phyloP scores from a whole-genome alignment of 30 jellyfish, hydroid and myxozoan genomes.

The Cassiopea andromeda region DNA sequence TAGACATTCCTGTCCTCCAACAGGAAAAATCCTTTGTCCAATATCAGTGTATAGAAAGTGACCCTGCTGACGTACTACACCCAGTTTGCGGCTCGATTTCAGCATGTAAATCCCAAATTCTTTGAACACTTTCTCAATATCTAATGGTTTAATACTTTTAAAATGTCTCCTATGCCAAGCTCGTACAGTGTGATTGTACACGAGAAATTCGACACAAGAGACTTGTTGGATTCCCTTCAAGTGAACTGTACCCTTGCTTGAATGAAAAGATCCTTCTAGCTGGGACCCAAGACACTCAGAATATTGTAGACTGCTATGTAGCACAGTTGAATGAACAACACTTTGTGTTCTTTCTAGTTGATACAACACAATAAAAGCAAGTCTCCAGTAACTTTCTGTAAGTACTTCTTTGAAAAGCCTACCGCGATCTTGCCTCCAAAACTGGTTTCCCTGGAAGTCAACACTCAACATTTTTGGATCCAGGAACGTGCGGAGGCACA shows the following conservation, averaged over 20 bases:
- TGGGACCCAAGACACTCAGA: slow-evolving; percentile 55
- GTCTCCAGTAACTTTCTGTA: slow-evolving; percentile 47
- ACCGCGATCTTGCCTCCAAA: background rate
- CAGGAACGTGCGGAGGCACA: slow-evolving; percentile 52
- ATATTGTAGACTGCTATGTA: slow-evolving; percentile 26
- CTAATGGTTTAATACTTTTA: slow-evolving; percentile 24
- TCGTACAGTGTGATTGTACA: slow-evolving; percentile 26
- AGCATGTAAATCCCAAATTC: slow-evolving; percentile 41
- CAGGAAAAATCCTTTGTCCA: slow-evolving; percentile 32
- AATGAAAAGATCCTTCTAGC: background rate
- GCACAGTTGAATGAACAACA: slow-evolving; percentile 51
- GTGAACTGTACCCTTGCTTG: slow-evolving; percentile 39
- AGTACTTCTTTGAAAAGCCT: background rate
- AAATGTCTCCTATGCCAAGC: slow-evolving; percentile 57
- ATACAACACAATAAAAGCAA: slow-evolving; percentile 33
- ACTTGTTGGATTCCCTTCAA: slow-evolving; percentile 48
- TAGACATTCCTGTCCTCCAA: slow-evolving; percentile 22
- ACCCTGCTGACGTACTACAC: slow-evolving; percentile 37
- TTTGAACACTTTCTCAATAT: background rate
- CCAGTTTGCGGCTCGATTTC: slow-evolving; percentile 25
- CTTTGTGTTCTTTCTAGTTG: slow-evolving; percentile 60
- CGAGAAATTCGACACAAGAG: slow-evolving; percentile 59
- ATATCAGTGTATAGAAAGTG: slow-evolving; percentile 56
- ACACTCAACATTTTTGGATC: slow-evolving; percentile 49
- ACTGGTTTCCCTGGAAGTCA: background rate